Evolutionary conservation across 2,888 invertebrate genomes (phyloP), one percentile per base, ranked within the genome.

Genomic region (Drosophila leonis): DNA sequence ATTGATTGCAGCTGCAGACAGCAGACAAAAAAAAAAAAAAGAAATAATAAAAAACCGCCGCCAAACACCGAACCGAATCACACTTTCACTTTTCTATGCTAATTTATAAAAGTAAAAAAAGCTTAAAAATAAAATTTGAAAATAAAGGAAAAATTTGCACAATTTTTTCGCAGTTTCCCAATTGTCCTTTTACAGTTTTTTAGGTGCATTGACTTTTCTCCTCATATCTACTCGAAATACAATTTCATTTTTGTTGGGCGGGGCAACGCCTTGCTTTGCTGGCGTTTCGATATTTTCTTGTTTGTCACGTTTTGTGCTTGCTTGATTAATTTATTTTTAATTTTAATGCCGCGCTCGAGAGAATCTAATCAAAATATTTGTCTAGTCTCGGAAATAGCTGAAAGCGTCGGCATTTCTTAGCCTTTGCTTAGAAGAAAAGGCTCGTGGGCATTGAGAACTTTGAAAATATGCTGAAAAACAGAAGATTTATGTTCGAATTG

Each of bases 21-120:
- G 72, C 77, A 49, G 42, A 65, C 59, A 20, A 44, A 59, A 56
- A 60, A 57, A 48, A 55, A 4, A 31, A 31, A 31, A 31, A 6
- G 7, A 31, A 31, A 1, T 3, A 24, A 18, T 18, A 41, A 41
- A 42, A 42, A 20, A 27, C 39, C 64, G 52, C 52, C 52, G 56
- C 60, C 56, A 56, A 78, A 78, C 74, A 73, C 55, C 75, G 64
- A 57, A 57, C 63, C 51, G 51, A 65, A 69, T 75, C 70, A 73
- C 90, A 84, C 83, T 83, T 83, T 83, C 83, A 83, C 83, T 83
- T 83, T 72, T 67, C 88, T 72, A 83, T 87, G 83, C 88, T 89
- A 83, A 83, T 83, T 83, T 81, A 55, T 55, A 55, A 55, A 54
- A 29, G 35, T 18, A 39, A 81, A 81, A 20, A 37, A n/a, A 46